These are phyloP conservation scores for Notechis scutatus DNA, from an alignment of 2,113 vertebrate species.

Conservation along the genomic window DNA sequence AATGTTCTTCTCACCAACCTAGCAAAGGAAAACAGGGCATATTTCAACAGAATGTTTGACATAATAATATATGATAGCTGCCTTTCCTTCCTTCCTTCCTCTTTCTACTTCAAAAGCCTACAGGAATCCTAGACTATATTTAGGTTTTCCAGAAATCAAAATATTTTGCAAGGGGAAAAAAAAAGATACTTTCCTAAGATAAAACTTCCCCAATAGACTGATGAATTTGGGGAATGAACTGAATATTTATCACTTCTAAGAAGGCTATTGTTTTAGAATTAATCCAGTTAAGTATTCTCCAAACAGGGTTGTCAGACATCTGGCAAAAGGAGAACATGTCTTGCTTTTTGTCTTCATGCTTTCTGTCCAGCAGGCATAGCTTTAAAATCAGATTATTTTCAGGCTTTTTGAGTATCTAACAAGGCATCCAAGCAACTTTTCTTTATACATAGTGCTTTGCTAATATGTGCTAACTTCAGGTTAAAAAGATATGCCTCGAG, in stretches of 20 bases:
- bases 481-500: background rate
- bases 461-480: background rate
- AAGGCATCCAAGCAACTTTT: background rate
- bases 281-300: background rate
- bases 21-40: background rate
- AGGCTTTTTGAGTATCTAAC: background rate
- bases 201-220: background rate
- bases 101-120: background rate
- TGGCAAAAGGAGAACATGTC: background rate
- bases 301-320: conserved; percentile 13
- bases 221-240: background rate
- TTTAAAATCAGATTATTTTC: background rate
- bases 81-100: background rate
- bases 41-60: background rate
- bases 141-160: background rate
- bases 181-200: background rate
- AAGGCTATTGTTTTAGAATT: background rate
- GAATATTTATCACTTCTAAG: background rate
- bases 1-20: background rate
- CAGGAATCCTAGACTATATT: background rate
- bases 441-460: background rate
- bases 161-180: background rate
- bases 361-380: background rate
- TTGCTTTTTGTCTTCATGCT: background rate
- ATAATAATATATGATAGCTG: background rate